Conservation (phyloP, 2,113 vertebrate genomes). For the Platycercus adscitus region DNA sequence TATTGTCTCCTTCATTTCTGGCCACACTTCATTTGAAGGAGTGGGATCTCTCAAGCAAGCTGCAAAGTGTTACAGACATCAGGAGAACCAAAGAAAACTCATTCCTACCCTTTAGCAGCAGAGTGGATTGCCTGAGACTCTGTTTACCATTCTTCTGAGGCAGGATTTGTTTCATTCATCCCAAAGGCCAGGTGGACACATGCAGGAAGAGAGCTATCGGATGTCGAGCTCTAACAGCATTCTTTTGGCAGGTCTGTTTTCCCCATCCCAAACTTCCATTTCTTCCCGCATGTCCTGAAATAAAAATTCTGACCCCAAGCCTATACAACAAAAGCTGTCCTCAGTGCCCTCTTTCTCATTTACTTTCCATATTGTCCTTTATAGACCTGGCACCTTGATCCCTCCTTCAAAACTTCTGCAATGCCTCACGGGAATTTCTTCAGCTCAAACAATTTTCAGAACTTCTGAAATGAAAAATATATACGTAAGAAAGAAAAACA, state of each 20-base stretch:
- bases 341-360: not conserved
- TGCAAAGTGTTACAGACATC: not conserved
- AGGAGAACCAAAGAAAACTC: not conserved
- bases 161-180: not conserved
- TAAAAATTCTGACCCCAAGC: not conserved
- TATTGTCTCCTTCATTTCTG: not conserved
- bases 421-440: not conserved
- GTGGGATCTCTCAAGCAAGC: not conserved
- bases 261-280: not conserved
- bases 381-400: not conserved
- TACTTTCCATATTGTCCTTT: not conserved
- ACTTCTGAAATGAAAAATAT: not conserved
- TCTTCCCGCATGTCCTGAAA: not conserved
- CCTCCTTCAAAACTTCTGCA: not conserved
- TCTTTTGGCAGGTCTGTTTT: not conserved
- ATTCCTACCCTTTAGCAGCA: not conserved
- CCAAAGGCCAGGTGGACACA: rapidly evolving
- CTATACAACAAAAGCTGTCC: not conserved
- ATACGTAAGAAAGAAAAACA: not conserved
- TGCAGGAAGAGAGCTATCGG: not conserved
- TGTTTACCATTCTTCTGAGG: not conserved
- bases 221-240: not conserved
- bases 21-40: not conserved
- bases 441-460: not conserved
- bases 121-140: not conserved